Evolutionary conservation across 2,797 vertebrate species (phyloP), one percentile per base, ranked within the genome.

Genomic region (Pachyuromys duprasi): DNA sequence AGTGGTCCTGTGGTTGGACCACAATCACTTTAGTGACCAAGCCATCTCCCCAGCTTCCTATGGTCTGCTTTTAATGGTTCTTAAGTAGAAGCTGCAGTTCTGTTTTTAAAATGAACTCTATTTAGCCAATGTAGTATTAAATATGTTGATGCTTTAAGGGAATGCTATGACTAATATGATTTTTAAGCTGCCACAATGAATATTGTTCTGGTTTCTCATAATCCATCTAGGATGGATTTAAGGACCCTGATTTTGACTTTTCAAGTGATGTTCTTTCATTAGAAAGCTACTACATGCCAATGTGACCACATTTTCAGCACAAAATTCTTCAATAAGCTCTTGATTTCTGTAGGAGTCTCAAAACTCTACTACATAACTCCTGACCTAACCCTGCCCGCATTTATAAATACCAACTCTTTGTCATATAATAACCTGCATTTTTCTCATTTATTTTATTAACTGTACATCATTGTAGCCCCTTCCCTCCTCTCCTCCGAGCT

Each of bases 251-350:
- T 42, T 95, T 86, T 93, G 83, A 88, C 15, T 24, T 80, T 53
- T 82, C 72, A 33, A 65, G 9, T 53, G 42, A 79, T 80, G 22
- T 5, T 63, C 55, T 90, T 69, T 39, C 49, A 86, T 33, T 39
- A 82, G 28, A 93, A 24, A 69, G 31, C 93, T 79, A 20, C 31
- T 72, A 87, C 6, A 78, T 60, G 42, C 53, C 24, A 67, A 22
- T 88, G 31, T 82, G 45, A 53, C 65, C 31, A 88, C 24, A 3
- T 69, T 39, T 45, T 31, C 28, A 79, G 69, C 26, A 94, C 33
- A 53, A 95, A 92, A 79, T 86, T 93, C 76, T 88, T 92, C 65
- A 94, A 33, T 53, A 57, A 36, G n/a, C 8, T 93, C 74, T 80
- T 94, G 45, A 90, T 78, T 75, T 87, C 22, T 65, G 6, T 36